Evolutionary conservation across 2,888 invertebrate genomes (phyloP), one percentile per base, ranked within the genome.

Genomic region (Sarcophaga variegata): DNA sequence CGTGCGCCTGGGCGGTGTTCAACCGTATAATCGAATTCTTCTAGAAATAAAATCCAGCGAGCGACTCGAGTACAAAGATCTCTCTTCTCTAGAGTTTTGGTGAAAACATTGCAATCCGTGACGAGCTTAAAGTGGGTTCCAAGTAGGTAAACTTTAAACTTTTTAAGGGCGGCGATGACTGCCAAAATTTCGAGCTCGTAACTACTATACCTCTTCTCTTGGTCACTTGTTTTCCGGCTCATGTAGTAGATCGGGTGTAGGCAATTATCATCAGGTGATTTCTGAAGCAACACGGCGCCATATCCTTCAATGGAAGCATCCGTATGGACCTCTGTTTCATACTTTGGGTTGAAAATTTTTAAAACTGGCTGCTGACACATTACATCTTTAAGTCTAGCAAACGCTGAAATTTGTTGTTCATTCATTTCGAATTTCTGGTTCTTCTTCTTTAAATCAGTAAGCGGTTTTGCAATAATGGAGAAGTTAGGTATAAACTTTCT

Each of bases 131-230:
- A 83, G 66, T 63, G 72, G 5, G 78, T 62, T 22, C 88, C 88
- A 0, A 90, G 45, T 0, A 89, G 87, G 87, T 90, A 90, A 11
- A 88, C 81, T 12, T 89, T 76, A 78, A 89, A 90, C 63, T 89
- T 90, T 20, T 88, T 89, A 8, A 90, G 59, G 2, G 90, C 89
- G 49, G 81, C 85, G 17, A 90, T 83, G 12, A 91, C 85, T 0
- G 90, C 90, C 2, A 90, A 54, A n/a, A 88, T 86, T 81, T 90
- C 89, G 10, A 90, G 70, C 72, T 90, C 89, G 25, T 91, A 90
- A 88, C 72, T 83, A 1, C 74, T 60, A 63, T 79, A 87, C 72
- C 81, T 88, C 72, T 70, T 72, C 37, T 88, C 85, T 25, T 64
- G 72, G 2, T 72, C 66, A 60, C 83, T 83, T 2, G 86, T 89